These are phyloP conservation scores for Cataglyphis rosenhaueri DNA, from an alignment of 2,888 invertebrate species.

Conservation along the genomic window DNA sequence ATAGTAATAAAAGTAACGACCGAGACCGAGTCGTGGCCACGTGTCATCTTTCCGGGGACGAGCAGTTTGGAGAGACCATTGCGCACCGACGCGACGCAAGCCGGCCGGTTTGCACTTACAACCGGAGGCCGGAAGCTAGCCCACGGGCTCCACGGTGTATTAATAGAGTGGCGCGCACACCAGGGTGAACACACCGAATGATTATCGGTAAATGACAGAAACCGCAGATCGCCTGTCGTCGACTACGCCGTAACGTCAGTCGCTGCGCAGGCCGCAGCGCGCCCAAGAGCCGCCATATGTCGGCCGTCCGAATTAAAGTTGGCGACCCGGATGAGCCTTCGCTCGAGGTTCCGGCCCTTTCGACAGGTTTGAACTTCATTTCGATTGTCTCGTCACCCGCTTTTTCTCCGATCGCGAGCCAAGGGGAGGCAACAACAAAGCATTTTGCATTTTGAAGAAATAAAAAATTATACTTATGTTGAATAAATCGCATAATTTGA, in stretches of 20 bases:
- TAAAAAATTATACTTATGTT: background rate
- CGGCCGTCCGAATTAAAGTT: constrained; percentile 64
- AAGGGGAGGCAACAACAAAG: background rate
- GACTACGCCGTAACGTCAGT: constrained; percentile 57
- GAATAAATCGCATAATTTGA: background rate
- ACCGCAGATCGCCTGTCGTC: constrained; percentile 81
- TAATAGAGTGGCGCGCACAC: constrained; percentile 58
- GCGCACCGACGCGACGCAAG: constrained; percentile 24
- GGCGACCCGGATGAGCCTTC: constrained; percentile 17
- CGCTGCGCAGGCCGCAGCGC: constrained; percentile 50
- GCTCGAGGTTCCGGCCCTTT: constrained; percentile 17
- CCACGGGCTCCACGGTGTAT: constrained; percentile 27
- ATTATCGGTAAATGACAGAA: constrained; percentile 82
- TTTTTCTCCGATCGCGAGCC: background rate
- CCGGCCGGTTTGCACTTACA: constrained; percentile 34
- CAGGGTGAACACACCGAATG: constrained; percentile 70
- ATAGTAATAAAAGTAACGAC: constrained; percentile 74
- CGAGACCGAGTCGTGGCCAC: constrained; percentile 78
- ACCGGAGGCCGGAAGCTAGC: constrained; percentile 60
- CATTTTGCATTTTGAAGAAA: background rate
- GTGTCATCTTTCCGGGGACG: constrained; percentile 79
- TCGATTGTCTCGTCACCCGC: constrained; percentile 20
- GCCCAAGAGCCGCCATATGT: constrained; percentile 71
- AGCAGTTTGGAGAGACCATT: constrained; percentile 44
- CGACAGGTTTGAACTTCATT: constrained; percentile 31